Percentiles rank a stretch among this genome's conserved stretches.
Conservation (phyloP, 2,888 invertebrate genomes). For the Stenolophus ochropezus region DNA sequence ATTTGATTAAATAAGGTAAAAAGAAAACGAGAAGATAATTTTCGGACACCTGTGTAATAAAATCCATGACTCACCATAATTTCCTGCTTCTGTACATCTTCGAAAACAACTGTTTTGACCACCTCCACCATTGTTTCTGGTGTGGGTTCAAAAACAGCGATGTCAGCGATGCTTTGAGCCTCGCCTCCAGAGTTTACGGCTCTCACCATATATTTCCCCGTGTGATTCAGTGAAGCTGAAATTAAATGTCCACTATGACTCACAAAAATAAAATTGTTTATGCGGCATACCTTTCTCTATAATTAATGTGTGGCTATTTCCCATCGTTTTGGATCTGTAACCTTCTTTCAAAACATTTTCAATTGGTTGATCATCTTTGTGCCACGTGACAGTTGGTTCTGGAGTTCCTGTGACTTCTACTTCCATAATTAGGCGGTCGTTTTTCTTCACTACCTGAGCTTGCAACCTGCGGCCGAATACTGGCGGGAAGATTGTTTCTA, state of each 20-base stretch:
- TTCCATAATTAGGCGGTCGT: conserved; percentile 83
- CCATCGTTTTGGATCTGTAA: conserved; percentile 78
- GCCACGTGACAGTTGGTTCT: conserved; percentile 84
- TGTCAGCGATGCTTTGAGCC: conserved; percentile 87
- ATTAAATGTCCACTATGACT: conserved; percentile 35
- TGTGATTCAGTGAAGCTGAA: conserved; percentile 79
- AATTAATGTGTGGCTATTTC: conserved; percentile 81
- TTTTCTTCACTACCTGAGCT: conserved; percentile 83
- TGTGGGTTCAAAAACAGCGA: conserved; percentile 82
- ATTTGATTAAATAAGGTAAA: too few relatives aligned
- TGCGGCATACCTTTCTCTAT: conserved; percentile 80
- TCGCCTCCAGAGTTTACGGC: conserved; percentile 87
- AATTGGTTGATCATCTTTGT: conserved; percentile 81
- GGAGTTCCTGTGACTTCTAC: conserved; percentile 88
- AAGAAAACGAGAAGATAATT: not conserved
- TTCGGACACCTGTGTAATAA: not conserved
- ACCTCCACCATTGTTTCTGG: conserved; percentile 81
- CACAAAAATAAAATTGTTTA: conserved; percentile 1
- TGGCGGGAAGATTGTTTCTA: conserved; percentile 88
- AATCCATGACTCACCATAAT: conserved; percentile 70
- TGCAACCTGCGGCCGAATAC: conserved; percentile 86
- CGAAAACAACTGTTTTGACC: conserved; percentile 80
- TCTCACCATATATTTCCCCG: conserved; percentile 85
- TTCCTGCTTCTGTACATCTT: conserved; percentile 74
- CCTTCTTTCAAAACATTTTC: conserved; percentile 75